Conservation (phyloP, 2,888 invertebrate species). For the Drosophila borborema region DNA sequence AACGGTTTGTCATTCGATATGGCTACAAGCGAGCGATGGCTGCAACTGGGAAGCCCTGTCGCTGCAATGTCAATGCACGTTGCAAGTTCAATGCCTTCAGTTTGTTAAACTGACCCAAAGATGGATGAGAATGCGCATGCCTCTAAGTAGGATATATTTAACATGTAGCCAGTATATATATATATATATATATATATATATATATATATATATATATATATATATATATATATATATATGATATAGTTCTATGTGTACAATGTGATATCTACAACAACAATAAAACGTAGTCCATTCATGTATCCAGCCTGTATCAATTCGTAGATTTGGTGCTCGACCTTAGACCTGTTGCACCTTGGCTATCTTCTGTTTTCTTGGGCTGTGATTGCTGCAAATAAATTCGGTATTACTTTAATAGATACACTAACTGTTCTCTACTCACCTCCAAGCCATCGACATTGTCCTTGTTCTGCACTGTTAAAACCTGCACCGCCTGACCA, state of each 20-base stretch:
- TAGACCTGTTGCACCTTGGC: conserved; percentile 77
- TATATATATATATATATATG: conserved; percentile 32
- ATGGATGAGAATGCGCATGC: conserved; percentile 1
- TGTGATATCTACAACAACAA: conserved; percentile 40
- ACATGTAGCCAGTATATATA: conserved; percentile 20
- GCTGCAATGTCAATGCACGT: conserved; percentile 72
- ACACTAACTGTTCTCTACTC: not conserved
- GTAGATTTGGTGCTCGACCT: conserved; percentile 11
- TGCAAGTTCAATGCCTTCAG: conserved; percentile 67
- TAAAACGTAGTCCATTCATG: conserved; percentile 8
- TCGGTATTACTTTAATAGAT: not conserved
- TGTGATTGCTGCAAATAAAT: conserved; percentile 66
- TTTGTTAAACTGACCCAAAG: conserved; percentile 50
- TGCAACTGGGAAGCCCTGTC: conserved; percentile 56
- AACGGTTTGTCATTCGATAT: conserved; percentile 65
- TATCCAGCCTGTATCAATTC: conserved; percentile 39
- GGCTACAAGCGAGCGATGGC: conserved; percentile 12
- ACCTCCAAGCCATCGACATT: conserved; percentile 52
- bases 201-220: no score
- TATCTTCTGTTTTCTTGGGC: conserved; percentile 82
- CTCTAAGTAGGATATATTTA: conserved; percentile 1
- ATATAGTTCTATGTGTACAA: conserved; percentile 13
- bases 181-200: no score
- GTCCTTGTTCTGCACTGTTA: conserved; percentile 84
- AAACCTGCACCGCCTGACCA: conserved; percentile 91